Base-by-base conservation (phyloP, 2,797 vertebrate genomes). In the Sebastes itinus region DNA sequence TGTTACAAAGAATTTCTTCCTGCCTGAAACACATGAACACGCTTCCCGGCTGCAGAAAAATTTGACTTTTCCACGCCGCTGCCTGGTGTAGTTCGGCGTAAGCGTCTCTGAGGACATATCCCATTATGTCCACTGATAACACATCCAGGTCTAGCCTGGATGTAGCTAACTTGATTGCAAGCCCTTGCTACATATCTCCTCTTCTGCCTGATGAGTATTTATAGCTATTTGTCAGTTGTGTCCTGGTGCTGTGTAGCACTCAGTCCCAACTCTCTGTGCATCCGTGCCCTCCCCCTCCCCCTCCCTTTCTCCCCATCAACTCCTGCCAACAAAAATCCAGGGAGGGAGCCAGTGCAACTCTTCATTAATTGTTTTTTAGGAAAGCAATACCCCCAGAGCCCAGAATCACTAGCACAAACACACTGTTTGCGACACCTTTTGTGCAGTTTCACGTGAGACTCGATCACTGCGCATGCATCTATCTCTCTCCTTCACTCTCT, bases 291-390 rank as follows among this genome's bases (percentile, higher is more conserved):
- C 12, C 18, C 12, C 8, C 33, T 7, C 2, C 2, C 9, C 22
- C 59, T 12, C 16, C 49, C 20, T 63, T 49, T 33, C 16, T 46
- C 42, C 32, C 42, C 32, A 22, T 63, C n/a, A 27, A 46, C 54
- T 78, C 59, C 33, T 85, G 78, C 82, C 87, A 85, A 75, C 56
- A 22, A 30, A 64, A 78, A 63, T 42, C 46, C 27, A 75, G 52
- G 12, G 42, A 72, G 30, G 33, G 30, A 74, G 69, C 70, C 80
- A 63, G 54, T 65, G 78, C 60, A 72, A 61, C 74, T 79, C 75
- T 84, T 74, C 55, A 70, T 82, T 62, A 62, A 78, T 77, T 70
- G 54, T 81, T 73, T 84, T 78, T 72, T 25, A 61, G 72, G 78
- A 64, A 22, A 52, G 27, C 32, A 64, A 58, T 27, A 63, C 22